phyloP scores from a whole-genome alignment of 2,113 vertebrate genomes.

The Pygoscelis adeliae region DNA sequence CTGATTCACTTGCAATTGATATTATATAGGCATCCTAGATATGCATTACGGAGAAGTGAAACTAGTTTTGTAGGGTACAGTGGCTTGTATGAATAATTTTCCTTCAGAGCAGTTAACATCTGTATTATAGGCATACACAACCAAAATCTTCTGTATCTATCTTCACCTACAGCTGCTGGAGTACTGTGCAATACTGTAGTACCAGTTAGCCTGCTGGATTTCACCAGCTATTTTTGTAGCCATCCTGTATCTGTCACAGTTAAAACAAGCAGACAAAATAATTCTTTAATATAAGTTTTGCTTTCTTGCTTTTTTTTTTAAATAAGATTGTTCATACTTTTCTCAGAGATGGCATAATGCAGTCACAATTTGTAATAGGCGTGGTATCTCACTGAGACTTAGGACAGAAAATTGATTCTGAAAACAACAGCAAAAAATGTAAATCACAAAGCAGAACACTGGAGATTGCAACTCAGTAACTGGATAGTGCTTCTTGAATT shows the following conservation, averaged over 20 bases:
- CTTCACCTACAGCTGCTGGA: not conserved
- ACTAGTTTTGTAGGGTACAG: not conserved
- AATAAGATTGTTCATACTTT: not conserved
- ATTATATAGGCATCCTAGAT: not conserved
- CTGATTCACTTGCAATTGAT: not conserved
- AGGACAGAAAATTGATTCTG: slow-evolving; percentile 45
- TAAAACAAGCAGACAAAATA: not conserved
- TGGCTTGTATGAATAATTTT: not conserved
- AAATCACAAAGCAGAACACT: slow-evolving; percentile 25
- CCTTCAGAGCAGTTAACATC: not conserved
- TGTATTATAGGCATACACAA: not conserved
- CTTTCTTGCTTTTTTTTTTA: not conserved
- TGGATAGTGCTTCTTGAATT: not conserved
- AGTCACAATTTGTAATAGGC: not conserved
- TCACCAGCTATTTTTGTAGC: not conserved
- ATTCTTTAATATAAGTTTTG: not conserved
- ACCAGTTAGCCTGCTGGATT: not conserved
- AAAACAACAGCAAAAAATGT: slow-evolving; percentile 36
- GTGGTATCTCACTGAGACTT: slow-evolving; percentile 3
- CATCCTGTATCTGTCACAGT: not conserved
- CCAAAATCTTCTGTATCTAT: not conserved
- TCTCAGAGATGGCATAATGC: not conserved
- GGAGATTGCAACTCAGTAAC: not conserved
- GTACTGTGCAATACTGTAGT: not conserved
- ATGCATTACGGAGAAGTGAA: not conserved